Base-by-base conservation (phyloP, 2,797 vertebrate genomes). In the Dermochelys coriacea region DNA sequence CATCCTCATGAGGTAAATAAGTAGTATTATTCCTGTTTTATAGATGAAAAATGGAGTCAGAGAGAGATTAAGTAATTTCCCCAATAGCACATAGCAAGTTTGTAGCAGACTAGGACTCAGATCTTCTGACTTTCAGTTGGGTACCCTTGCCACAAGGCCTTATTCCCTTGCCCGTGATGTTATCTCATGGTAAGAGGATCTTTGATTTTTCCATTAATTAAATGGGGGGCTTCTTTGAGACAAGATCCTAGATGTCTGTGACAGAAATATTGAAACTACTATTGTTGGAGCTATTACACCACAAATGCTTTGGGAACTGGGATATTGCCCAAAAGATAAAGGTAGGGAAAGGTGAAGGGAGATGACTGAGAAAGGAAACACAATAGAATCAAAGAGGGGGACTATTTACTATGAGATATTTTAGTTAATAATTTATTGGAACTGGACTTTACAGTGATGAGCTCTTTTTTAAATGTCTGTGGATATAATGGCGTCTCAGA, bases 191-290 rank as follows among this genome's bases (percentile, higher is more conserved):
- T 61, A 94, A 83, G 68, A 51, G 21, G 52, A 88, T 2, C 3
- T 85, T 68, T 86, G 27, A 3, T 79, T 85, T 85, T 49, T 12
- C 27, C 78, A 1, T 55, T 82, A 78, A 12, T 71, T 61, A 16
- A 8, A 50, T 68, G 47, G 52, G 85, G 41, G 50, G 29, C 68
- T 93, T 79, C 80, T 89, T 88, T 83, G 77, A 71, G 91, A 75
- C 31, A 8, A 51, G 71, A 52, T 82, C 19, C 25, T 54, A 82
- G 82, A 6, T 91, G 87, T 3, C 8, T 29, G 51, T 57, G 81
- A 77, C 80, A 4, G 77, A 57, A 68, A 79, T 45, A 84, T 41
- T 51, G 80, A 45, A 2, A 15, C 15, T 29, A 41, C 54, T 90
- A 15, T 2, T 50, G 84, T 52, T 21, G 8, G 29, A 91, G 54